Base-by-base conservation (phyloP, 92 coral and sea anemone species). In the Phymanthus crucifer region DNA sequence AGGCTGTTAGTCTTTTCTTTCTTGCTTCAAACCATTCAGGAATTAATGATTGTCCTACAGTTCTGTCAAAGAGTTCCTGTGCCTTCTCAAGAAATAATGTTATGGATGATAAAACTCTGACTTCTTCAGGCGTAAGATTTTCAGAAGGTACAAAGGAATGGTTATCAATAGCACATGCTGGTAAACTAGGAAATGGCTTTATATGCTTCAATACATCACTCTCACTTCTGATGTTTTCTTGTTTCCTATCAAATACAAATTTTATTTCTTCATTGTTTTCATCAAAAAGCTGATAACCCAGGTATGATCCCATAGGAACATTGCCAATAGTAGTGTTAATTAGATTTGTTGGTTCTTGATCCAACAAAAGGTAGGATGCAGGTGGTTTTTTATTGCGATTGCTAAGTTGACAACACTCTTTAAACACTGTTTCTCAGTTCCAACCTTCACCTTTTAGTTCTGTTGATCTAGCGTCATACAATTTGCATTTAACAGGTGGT, bases 401-500 rank as follows among this genome's bases (percentile, higher is more conserved):
- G 33, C 47, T 74, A 36, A 65, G 71, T 33, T 46, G n/a, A 80
- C 52, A 7, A 72, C 86, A 70, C 72, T 68, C 65, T 23, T 38
- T 23, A 56, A 86, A 47, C 50, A 86, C 78, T 27, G 32, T 61
- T 43, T 47, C 66, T 74, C 64, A 76, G 11, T 82, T 77, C 90
- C 83, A 85, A 5, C 89, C 80, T 16, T 58, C 79, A 40, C 31
- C 16, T 75, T 70, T 73, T 31, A 76, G 26, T 13, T 47, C 65
- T 69, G 40, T 65, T 35, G 79, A 66, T 81, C 86, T 71, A 12
- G 90, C 90, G 71, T 87, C 90, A 47, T 76, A 87, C 56, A 87
- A 73, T 72, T 86, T 80, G 57, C 83, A 86, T 3, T 40, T 23
- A 32, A 86, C 86, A 47, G 89, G 89, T 14, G 21, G 35, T 65